A percentile compares a stretch with the other conserved stretches of the same genome.
phyloP scores from a whole-genome alignment of 1,140 invertebrate genomes.

The Aphelenchoides fujianensis region DNA sequence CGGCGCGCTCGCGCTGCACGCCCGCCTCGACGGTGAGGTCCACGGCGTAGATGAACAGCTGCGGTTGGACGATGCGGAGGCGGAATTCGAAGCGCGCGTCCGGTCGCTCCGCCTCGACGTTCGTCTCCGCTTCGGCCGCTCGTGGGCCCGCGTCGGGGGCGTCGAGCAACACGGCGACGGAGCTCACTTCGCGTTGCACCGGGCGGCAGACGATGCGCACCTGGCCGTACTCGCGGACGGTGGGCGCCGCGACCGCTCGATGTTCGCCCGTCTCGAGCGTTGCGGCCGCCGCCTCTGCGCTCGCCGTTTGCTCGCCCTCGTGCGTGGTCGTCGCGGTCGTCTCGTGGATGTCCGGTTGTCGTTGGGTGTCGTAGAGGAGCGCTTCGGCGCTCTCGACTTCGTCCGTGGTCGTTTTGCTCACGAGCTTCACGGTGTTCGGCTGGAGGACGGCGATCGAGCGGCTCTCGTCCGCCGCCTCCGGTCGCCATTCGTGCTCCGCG shows the following conservation, averaged over 20 bases:
- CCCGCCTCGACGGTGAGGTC: neutral
- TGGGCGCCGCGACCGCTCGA: neutral
- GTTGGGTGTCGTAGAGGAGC: conserved; percentile 14
- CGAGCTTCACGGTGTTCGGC: neutral
- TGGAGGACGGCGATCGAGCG: neutral
- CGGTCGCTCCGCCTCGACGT: conserved; percentile 28
- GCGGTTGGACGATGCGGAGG: conserved; percentile 24
- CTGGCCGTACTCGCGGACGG: neutral
- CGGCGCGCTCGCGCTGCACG: conserved; percentile 4
- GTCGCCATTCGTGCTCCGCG: neutral
- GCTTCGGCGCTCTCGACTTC: neutral
- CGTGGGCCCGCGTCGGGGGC: neutral
- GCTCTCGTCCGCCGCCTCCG: neutral
- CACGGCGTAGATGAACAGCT: conserved; percentile 11
- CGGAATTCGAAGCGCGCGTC: conserved; percentile 11
- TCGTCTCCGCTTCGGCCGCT: conserved; percentile 27
- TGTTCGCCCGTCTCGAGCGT: neutral
- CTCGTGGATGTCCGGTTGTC: too few species aligned
- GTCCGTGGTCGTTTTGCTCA: conserved; percentile 2
- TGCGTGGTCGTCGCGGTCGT: neutral
- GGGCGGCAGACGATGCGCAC: neutral
- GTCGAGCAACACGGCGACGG: neutral
- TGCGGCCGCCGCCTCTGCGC: neutral
- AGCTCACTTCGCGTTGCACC: neutral
- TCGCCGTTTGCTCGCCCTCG: neutral